Conservation (phyloP, 2,888 invertebrate species). For the Deroplatys truncata region DNA sequence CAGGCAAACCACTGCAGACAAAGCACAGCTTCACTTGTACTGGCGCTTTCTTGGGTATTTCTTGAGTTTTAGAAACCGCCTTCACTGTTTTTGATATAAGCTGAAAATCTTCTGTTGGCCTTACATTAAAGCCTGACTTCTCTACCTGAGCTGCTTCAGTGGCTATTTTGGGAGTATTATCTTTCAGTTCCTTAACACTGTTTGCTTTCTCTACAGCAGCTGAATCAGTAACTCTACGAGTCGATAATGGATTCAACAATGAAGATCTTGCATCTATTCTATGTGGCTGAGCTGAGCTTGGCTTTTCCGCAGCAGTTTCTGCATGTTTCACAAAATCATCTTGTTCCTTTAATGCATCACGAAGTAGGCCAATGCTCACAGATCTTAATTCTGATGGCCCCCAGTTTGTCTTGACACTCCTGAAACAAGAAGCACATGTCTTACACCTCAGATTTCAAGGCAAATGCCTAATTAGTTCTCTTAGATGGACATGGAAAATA, state of each 20-base stretch:
- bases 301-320: background rate
- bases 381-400: background rate
- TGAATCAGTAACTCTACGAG: background rate
- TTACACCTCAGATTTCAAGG: no score
- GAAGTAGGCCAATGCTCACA: background rate
- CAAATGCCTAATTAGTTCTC: no score
- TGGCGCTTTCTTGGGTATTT: background rate
- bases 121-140: background rate
- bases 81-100: no score
- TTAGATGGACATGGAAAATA: no score
- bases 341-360: background rate
- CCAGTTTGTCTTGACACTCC: background rate
- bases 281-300: background rate
- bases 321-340: background rate
- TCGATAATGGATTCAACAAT: background rate
- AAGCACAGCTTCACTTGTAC: background rate
- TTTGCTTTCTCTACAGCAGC: background rate
- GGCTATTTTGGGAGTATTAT: no score
- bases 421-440: background rate
- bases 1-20: constrained; percentile 7
- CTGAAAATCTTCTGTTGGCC: background rate
- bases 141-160: background rate
- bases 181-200: background rate
- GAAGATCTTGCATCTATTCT: background rate
- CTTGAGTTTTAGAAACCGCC: background rate